Evolutionary conservation across 2,888 invertebrate genomes (phyloP).

Genomic region (Petrolisthes manimaculis): DNA sequence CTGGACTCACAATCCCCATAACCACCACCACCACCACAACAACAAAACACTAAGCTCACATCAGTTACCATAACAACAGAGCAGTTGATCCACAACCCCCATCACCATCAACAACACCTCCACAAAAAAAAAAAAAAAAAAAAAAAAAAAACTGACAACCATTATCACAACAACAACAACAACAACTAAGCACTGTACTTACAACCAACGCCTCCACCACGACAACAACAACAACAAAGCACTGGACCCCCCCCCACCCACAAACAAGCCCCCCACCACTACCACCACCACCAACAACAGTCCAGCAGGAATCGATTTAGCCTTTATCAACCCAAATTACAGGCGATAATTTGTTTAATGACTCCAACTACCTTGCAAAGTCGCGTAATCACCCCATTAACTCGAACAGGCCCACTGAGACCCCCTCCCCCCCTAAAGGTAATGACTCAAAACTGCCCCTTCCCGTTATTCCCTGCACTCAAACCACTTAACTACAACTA

Average conservation of each 20-base stretch:
- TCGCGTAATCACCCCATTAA: constrained; percentile 4
- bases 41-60: no score
- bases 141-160: neutral
- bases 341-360: neutral
- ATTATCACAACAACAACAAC: neutral
- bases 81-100: no score
- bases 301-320: neutral
- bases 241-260: no score
- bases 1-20: no score
- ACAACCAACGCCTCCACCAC: no score
- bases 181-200: neutral
- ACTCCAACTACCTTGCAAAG: constrained; percentile 7
- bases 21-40: no score
- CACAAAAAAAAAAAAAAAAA: neutral
- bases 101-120: no score
- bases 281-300: neutral
- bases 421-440: neutral
- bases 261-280: neutral
- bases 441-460: constrained; percentile 2
- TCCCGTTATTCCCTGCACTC: no score
- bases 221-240: no score
- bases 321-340: constrained; percentile 5
- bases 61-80: no score
- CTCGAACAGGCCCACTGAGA: neutral
- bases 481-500: no score